phyloP scores from a whole-genome alignment of 2,113 vertebrate species.

The Leptosomus discolor region DNA sequence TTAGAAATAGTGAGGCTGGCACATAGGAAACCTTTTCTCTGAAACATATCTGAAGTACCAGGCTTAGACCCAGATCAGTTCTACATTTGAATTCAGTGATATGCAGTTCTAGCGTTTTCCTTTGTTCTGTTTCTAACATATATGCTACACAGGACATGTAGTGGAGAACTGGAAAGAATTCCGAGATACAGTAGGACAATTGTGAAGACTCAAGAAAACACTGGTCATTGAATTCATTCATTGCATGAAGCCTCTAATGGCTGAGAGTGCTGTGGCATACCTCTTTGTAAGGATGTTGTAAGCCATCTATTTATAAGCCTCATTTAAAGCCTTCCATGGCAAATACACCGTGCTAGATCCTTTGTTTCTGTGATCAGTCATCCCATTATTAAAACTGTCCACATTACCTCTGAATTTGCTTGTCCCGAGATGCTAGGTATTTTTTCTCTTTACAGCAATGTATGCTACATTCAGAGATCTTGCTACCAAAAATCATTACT shows the following conservation, averaged over 20 bases:
- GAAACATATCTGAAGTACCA: neutral
- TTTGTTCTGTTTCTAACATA: neutral
- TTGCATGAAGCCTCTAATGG: neutral
- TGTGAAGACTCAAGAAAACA: neutral
- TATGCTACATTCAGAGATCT: neutral
- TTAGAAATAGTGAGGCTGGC: neutral
- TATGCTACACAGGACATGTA: neutral
- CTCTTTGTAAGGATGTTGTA: neutral
- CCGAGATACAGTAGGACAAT: neutral
- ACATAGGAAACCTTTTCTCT: neutral
- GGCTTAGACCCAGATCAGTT: neutral
- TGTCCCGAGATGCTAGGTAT: neutral
- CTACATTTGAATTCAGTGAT: neutral
- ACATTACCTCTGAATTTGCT: neutral
- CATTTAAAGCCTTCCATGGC: neutral
- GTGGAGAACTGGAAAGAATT: neutral
- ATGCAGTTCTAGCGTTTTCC: neutral
- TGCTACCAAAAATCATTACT: neutral
- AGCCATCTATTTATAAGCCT: neutral
- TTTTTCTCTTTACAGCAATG: neutral
- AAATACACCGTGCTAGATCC: neutral
- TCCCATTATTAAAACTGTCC: neutral
- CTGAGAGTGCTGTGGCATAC: neutral
- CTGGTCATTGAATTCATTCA: neutral
- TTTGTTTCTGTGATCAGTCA: neutral